Evolutionary conservation across 2,797 vertebrate genomes (phyloP).

Genomic region (Chloroceryle amazona): DNA sequence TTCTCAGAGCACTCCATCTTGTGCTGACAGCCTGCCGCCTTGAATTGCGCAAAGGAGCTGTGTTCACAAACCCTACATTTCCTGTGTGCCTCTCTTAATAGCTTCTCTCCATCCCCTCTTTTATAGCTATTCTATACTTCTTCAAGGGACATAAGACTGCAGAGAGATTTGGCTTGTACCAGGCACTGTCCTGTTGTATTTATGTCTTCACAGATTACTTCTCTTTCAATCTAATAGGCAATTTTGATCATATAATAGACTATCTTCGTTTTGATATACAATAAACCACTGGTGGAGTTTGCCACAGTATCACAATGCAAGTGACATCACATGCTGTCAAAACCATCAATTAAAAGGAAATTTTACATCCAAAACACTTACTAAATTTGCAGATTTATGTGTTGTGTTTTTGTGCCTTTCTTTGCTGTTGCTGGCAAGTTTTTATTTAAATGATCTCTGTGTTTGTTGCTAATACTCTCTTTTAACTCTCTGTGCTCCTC

Average conservation of each 20-base stretch:
- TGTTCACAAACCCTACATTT: not conserved
- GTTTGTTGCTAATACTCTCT: not conserved
- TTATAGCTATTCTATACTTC: not conserved
- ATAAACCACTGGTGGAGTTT: not conserved
- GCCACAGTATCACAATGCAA: fast-evolving
- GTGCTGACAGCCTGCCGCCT: not conserved
- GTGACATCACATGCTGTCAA: not conserved
- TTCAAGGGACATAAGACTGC: not conserved
- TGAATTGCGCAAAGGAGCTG: not conserved
- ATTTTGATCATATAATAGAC: not conserved
- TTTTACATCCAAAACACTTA: not conserved
- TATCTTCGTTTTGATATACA: not conserved
- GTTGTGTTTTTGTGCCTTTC: not conserved
- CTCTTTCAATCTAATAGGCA: not conserved
- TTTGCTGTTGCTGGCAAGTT: not conserved
- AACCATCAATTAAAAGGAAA: not conserved
- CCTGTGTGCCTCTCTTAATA: not conserved
- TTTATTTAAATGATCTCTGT: not conserved
- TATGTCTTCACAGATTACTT: not conserved
- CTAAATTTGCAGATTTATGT: not conserved
- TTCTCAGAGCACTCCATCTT: not conserved
- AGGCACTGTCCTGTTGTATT: not conserved
- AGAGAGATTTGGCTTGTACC: not conserved
- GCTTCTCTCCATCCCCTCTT: not conserved
- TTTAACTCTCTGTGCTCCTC: not conserved